Conservation (phyloP, 2,888 invertebrate genomes). For the Lypha dubia region DNA sequence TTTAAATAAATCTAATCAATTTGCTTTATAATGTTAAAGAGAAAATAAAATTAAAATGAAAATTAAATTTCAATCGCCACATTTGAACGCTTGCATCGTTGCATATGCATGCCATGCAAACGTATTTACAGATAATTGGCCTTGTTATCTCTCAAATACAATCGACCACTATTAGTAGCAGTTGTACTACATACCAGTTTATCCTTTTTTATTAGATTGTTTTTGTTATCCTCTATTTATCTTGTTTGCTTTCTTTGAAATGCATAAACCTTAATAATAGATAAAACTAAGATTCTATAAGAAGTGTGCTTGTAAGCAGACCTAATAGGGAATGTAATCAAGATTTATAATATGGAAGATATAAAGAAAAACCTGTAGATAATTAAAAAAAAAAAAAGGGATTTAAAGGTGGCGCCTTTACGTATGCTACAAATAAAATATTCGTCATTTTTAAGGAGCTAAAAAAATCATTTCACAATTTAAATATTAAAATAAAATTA, state of each 20-base stretch:
- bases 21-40: not conserved
- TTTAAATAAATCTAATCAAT: not conserved
- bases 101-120: not conserved
- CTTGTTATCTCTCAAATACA: constrained; percentile 61
- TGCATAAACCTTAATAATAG: constrained; percentile 46
- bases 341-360: not conserved
- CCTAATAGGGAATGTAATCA: constrained; percentile 6
- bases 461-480: no score
- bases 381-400: no score
- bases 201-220: constrained; percentile 52
- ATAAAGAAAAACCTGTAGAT: not conserved
- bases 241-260: constrained; percentile 44
- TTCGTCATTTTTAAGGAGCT: no score
- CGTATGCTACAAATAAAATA: no score
- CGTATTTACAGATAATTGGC: constrained; percentile 41
- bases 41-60: not conserved
- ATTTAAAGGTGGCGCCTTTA: no score
- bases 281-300: constrained; percentile 3
- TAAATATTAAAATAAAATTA: no score
- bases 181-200: constrained; percentile 44
- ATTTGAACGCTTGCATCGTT: constrained; percentile 11
- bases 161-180: constrained; percentile 59
- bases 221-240: constrained; percentile 10
- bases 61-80: constrained; percentile 6
- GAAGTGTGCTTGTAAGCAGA: not conserved